These are phyloP conservation scores for Oxyura jamaicensis DNA, from an alignment of 2,113 vertebrate genomes.

Conservation along the genomic window DNA sequence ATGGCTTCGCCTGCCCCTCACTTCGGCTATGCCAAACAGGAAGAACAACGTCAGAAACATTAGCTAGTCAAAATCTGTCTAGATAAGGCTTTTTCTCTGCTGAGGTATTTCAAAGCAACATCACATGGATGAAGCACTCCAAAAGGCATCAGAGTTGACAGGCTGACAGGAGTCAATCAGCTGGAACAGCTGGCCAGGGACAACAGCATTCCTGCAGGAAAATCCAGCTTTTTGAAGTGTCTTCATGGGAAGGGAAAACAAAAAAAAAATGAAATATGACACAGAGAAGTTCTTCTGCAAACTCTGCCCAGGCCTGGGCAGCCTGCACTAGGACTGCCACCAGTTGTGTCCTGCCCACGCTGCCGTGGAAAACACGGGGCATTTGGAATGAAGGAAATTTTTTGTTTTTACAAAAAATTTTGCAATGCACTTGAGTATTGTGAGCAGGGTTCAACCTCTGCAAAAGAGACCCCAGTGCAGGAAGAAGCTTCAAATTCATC, in stretches of 20 bases:
- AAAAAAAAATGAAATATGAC: not conserved
- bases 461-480: not conserved
- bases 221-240: not conserved
- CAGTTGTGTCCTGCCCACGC: not conserved
- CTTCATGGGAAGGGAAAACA: not conserved
- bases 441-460: not conserved
- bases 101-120: not conserved
- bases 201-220: not conserved
- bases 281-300: not conserved
- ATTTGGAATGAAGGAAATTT: not conserved
- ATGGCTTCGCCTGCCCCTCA: accelerated
- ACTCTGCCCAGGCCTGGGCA: not conserved
- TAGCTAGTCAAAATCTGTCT: not conserved
- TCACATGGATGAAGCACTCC: not conserved
- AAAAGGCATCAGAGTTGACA: not conserved
- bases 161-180: not conserved
- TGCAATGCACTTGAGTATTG: too few species aligned
- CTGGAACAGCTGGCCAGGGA: slow-evolving; percentile 33
- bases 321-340: accelerated
- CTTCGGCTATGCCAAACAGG: not conserved
- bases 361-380: not conserved
- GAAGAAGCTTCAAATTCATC: not conserved
- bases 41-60: not conserved
- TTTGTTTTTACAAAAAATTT: not conserved
- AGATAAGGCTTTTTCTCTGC: not conserved